Evolutionary conservation across 1,140 invertebrate species (phyloP).

Genomic region (Goniozus legneri): DNA sequence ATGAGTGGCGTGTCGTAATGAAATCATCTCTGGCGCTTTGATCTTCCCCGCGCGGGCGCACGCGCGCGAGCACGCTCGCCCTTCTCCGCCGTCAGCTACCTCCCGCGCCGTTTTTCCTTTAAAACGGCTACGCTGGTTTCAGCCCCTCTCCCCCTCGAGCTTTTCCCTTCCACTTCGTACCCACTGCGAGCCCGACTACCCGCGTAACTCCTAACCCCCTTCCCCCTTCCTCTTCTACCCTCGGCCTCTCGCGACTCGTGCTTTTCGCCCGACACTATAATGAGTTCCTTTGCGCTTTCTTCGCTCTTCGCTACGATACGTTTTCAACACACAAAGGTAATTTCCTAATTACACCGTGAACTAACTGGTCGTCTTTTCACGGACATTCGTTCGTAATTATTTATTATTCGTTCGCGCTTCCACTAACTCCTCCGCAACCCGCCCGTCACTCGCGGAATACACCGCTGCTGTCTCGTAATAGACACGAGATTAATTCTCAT

Average conservation of each 20-base stretch:
- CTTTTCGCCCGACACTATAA: conserved; percentile 8
- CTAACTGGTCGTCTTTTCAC: conserved; percentile 22
- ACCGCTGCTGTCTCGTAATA: conserved; percentile 13
- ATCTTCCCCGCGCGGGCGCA: conserved; percentile 41
- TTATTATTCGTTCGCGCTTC: too few relatives aligned
- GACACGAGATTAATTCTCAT: too few relatives aligned
- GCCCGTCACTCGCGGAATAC: too few relatives aligned
- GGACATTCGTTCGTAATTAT: too few relatives aligned
- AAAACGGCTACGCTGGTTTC: conserved; percentile 22
- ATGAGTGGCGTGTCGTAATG: conserved; percentile 51
- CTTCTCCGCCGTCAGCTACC: conserved; percentile 22
- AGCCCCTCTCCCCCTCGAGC: conserved; percentile 8
- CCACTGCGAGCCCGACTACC: conserved; percentile 1
- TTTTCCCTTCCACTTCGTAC: conserved; percentile 13
- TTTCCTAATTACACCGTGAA: conserved; percentile 32
- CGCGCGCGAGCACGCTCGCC: conserved; percentile 16
- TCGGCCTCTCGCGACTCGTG: background rate
- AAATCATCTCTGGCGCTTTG: conserved; percentile 54
- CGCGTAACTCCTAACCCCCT: background rate
- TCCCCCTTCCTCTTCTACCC: conserved; percentile 1
- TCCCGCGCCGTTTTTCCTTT: conserved; percentile 27
- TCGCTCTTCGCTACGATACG: conserved; percentile 23
- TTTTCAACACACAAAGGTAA: conserved; percentile 27
- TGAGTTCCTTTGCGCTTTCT: conserved; percentile 28
- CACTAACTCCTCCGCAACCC: too few relatives aligned